Percentiles rank a stretch among this genome's conserved stretches.
phyloP scores from a whole-genome alignment of 2,888 invertebrate genomes.

The Phoenoteleia sp. region DNA sequence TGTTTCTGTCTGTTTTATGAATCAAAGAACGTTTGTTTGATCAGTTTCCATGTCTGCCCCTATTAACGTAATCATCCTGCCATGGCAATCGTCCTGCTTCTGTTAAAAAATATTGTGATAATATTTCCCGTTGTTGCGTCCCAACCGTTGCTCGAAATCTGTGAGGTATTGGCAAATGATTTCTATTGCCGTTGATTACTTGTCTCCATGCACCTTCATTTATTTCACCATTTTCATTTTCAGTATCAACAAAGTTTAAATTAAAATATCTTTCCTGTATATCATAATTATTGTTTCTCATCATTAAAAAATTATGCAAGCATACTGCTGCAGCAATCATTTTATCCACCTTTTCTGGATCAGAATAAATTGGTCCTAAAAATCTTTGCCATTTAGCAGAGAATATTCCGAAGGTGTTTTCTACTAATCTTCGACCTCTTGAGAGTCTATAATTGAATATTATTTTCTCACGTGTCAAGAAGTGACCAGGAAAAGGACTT shows the following conservation, averaged over 20 bases:
- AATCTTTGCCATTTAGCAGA: constrained; percentile 39
- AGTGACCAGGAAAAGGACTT: constrained; percentile 38
- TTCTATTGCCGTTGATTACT: background rate
- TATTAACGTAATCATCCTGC: constrained; percentile 36
- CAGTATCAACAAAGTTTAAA: constrained; percentile 12
- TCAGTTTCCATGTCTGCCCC: background rate
- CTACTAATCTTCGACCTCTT: constrained; percentile 46
- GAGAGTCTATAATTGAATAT: constrained; percentile 62
- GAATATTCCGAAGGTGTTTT: constrained; percentile 59
- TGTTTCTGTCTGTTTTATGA: too few relatives aligned
- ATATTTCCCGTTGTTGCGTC: background rate
- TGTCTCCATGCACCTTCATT: background rate
- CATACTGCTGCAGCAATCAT: constrained; percentile 35
- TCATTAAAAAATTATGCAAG: constrained; percentile 45
- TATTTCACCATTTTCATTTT: background rate
- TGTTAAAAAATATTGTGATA: constrained; percentile 30
- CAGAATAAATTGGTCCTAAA: background rate
- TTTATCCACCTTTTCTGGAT: constrained; percentile 38
- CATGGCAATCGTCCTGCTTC: constrained; percentile 26
- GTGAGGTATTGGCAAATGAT: background rate
- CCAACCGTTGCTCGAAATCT: constrained; percentile 5
- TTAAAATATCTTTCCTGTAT: background rate
- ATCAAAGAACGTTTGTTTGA: background rate
- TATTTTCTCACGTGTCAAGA: constrained; percentile 5
- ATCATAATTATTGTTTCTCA: background rate